Base-by-base conservation (phyloP, 2,888 invertebrate species). In the Phasia obesa region DNA sequence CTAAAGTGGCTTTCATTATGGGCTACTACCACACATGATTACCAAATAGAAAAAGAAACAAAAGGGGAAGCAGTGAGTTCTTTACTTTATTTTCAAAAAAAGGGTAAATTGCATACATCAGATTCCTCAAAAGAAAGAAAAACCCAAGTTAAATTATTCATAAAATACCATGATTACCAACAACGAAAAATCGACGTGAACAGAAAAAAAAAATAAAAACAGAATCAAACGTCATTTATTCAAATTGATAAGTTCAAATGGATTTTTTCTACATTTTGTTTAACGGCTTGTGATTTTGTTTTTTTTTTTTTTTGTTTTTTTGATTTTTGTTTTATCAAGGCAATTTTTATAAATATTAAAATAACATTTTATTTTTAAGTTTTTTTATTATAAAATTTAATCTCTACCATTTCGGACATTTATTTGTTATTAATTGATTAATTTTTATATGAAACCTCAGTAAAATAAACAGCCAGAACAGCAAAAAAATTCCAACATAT, bases 381-480 rank as follows among this genome's bases (percentile, higher is more conserved):
- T 27, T 69, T 38, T 53, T 51, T 53, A 5, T 44, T 55, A 21
- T 77, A 31, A 62, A 69, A 60, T 60, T 76, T 44, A 31, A 44
- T 7, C 15, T 53, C 49, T 23, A n/a, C 7, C 44, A 67, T 42
- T 67, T 73, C 65, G 53, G 65, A 62, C 71, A 83, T 79, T 83
- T 79, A 79, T 83, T 67, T 60, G 65, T 55, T 79, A 83, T 83
- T 83, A 83, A 83, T 83, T 83, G 83, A 83, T 83, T 83, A 83
- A 83, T 83, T 79, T 83, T 79, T 62, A 65, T 76, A 57, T 11
- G 38, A 31, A 17, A 21, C 27, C 53, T 51, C 13, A 15, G 27
- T 4, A 31, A 27, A 27, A 51, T 19, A 15, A 19, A n/a, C 31
- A 42, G 11, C 4, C 13, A 57, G n/a, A 9, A 42, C n/a, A 19